phyloP scores from a whole-genome alignment of 2,888 invertebrate genomes.

The Pseudeuparius sepicola region DNA sequence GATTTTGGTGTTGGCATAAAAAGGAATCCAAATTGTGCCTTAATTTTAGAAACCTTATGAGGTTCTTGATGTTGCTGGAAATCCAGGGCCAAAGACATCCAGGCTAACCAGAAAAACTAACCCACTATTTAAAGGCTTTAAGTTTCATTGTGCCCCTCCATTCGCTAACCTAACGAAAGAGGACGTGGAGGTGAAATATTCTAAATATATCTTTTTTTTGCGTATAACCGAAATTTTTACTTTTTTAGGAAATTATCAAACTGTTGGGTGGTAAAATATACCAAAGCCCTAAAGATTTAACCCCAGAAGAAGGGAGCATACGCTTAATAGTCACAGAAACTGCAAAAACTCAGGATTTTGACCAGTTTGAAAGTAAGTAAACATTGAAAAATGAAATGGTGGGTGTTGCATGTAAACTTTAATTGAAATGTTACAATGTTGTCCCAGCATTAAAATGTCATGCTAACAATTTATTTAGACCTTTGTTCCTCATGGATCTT shows the following conservation, averaged over 20 bases:
- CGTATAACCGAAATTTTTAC: conserved; percentile 3
- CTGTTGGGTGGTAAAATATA: conserved; percentile 31
- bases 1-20: too few species aligned
- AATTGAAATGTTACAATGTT: too few species aligned
- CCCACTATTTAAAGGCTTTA: conserved; percentile 42
- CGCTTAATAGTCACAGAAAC: conserved; percentile 33
- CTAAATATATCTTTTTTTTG: not conserved
- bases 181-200: conserved; percentile 31
- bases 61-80: conserved; percentile 44
- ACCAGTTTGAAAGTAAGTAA: conserved; percentile 33
- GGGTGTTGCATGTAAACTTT: too few species aligned
- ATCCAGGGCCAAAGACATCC: conserved; percentile 44
- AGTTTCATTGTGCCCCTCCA: conserved; percentile 44
- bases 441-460: too few species aligned
- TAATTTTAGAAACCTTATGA: conserved; percentile 42
- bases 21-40: too few species aligned
- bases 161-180: conserved; percentile 32
- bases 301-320: conserved; percentile 25
- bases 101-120: conserved; percentile 36
- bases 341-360: conserved; percentile 29
- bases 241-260: conserved; percentile 28
- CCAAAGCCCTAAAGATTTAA: conserved; percentile 23
- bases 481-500: too few species aligned
- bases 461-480: too few species aligned
- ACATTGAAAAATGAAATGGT: too few species aligned